phyloP scores from a whole-genome alignment of 2,888 invertebrate species.

The Caenorhabditis parvicauda region DNA sequence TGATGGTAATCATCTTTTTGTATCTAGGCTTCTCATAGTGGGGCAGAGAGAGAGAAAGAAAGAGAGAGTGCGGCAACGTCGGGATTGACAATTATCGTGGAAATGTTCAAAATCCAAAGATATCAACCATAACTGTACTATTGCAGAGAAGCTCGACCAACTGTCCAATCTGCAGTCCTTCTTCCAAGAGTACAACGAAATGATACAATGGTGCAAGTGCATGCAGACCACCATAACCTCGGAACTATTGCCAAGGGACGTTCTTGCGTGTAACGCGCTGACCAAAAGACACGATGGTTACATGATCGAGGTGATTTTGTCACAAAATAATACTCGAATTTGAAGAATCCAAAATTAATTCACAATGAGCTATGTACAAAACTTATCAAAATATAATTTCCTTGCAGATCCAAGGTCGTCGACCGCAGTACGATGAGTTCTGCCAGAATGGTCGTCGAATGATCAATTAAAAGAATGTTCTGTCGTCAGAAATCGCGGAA shows the following conservation, averaged over 20 bases:
- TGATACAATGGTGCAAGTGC: slow-evolving; percentile 92
- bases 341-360: too few relatives aligned
- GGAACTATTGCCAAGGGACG: slow-evolving; percentile 79
- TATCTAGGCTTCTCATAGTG: too few relatives aligned
- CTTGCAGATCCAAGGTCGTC: slow-evolving; percentile 41
- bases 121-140: too few relatives aligned
- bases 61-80: too few relatives aligned
- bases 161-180: slow-evolving; percentile 90
- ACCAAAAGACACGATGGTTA: slow-evolving; percentile 83
- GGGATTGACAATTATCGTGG: too few relatives aligned
- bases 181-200: slow-evolving; percentile 85
- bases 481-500: slow-evolving; percentile 53
- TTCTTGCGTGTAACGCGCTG: slow-evolving; percentile 82
- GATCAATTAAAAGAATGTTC: slow-evolving; percentile 49
- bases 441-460: slow-evolving; percentile 43
- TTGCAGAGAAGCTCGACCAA: slow-evolving; percentile 80
- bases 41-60: slow-evolving; percentile 76
- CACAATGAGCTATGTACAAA: too few relatives aligned
- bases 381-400: too few relatives aligned
- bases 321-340: too few relatives aligned
- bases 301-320: too few relatives aligned
- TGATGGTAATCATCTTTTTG: too few relatives aligned
- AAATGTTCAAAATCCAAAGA: too few relatives aligned
- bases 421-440: slow-evolving; percentile 37
- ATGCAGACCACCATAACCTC: slow-evolving; percentile 90